Evolutionary conservation across 1,140 invertebrate species (phyloP).

Genomic region (Muscidifurax raptorellus): DNA sequence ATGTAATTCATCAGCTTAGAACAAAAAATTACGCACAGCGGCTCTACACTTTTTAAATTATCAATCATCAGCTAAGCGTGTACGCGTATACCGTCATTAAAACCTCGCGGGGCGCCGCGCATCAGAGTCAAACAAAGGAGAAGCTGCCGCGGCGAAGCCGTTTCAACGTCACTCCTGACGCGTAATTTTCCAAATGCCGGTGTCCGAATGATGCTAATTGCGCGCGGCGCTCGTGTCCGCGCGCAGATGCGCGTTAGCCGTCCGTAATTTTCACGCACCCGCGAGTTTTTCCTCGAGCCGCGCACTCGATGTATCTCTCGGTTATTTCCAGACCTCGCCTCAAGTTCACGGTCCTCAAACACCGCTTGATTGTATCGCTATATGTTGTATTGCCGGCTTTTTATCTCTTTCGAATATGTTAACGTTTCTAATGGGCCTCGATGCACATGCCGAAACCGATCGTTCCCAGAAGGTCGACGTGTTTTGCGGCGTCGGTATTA

Average conservation of each 20-base stretch:
- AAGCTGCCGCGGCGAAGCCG: neutral
- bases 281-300: slow-evolving; percentile 7
- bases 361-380: too few relatives aligned
- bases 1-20: neutral
- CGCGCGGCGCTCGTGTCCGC: neutral
- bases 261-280: slow-evolving; percentile 10
- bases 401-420: too few relatives aligned
- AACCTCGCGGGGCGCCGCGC: neutral
- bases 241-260: neutral
- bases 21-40: neutral
- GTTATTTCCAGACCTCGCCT: neutral
- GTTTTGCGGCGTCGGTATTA: too few relatives aligned
- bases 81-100: neutral
- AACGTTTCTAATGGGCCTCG: too few relatives aligned
- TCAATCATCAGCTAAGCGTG: neutral
- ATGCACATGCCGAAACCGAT: too few relatives aligned
- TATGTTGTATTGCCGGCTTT: too few relatives aligned
- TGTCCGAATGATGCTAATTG: neutral
- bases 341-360: too few relatives aligned
- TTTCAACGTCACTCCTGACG: neutral
- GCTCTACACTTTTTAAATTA: neutral
- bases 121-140: neutral
- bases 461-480: too few relatives aligned
- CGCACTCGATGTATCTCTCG: neutral
- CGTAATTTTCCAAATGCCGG: neutral